phyloP scores from a whole-genome alignment of 1,140 invertebrate genomes.

The Trichomalopsis sarcophagae region DNA sequence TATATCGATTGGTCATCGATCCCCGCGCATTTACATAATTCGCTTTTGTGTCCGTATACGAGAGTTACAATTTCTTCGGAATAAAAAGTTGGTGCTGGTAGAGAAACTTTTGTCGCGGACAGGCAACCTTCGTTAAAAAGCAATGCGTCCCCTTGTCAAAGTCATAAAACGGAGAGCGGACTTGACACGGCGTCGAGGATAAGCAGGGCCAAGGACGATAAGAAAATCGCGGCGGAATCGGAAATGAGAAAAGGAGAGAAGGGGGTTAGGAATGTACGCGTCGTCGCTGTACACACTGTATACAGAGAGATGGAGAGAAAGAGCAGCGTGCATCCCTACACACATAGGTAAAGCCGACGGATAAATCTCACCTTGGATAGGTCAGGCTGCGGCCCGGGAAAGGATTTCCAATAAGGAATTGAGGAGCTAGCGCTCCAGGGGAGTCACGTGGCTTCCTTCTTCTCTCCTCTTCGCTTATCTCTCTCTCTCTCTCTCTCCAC shows the following conservation, averaged over 20 bases:
- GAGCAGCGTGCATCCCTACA: conserved; percentile 42
- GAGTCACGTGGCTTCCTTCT: conserved; percentile 61
- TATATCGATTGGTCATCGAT: neutral
- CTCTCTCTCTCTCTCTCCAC: neutral
- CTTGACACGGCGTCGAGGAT: conserved; percentile 15
- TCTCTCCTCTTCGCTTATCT: conserved; percentile 41
- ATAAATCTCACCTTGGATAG: conserved; percentile 70
- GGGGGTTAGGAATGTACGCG: conserved; percentile 22
- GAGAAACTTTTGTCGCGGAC: too few relatives aligned
- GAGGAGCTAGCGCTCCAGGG: conserved; percentile 52
- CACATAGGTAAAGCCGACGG: conserved; percentile 65
- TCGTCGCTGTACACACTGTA: conserved; percentile 21
- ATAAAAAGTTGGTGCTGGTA: too few relatives aligned
- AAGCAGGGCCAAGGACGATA: conserved; percentile 16
- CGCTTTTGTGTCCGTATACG: neutral
- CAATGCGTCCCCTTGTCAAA: neutral
- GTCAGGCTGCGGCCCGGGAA: conserved; percentile 63
- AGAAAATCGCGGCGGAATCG: conserved; percentile 51
- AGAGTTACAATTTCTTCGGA: neutral
- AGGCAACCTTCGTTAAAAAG: neutral
- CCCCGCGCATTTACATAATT: neutral
- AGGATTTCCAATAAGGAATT: conserved; percentile 64
- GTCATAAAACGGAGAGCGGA: neutral
- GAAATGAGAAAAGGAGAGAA: conserved; percentile 50
- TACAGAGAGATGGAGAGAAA: neutral